phyloP scores from a whole-genome alignment of 2,113 vertebrate species.

The Prionailurus viverrinus region DNA sequence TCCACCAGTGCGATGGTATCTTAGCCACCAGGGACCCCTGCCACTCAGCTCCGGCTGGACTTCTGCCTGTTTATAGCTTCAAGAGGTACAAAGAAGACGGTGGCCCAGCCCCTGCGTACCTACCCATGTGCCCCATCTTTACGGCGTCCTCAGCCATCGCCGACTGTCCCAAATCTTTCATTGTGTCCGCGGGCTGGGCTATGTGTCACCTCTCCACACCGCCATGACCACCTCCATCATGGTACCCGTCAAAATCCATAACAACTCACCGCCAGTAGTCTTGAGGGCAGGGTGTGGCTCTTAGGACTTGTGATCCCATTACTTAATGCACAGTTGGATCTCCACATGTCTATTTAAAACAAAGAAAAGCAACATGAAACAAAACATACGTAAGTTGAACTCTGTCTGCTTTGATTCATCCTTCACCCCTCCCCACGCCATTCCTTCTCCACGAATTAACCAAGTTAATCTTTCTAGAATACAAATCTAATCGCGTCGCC shows the following conservation, averaged over 20 bases:
- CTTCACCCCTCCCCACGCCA: neutral
- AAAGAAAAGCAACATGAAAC: neutral
- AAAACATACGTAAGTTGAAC: neutral
- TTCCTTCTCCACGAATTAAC: neutral
- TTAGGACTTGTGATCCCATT: neutral
- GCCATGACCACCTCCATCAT: neutral
- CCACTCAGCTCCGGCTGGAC: neutral
- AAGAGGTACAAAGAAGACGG: neutral
- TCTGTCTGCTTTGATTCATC: neutral
- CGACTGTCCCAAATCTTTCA: neutral
- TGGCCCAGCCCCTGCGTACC: neutral
- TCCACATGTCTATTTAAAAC: neutral
- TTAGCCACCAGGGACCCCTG: neutral
- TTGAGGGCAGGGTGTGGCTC: neutral
- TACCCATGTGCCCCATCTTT: neutral
- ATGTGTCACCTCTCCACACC: neutral
- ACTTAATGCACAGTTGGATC: neutral
- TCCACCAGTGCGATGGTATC: rapidly evolving
- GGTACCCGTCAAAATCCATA: neutral
- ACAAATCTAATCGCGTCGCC: neutral
- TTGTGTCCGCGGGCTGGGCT: neutral
- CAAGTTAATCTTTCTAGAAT: neutral
- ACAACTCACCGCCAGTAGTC: neutral
- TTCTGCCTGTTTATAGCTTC: neutral
- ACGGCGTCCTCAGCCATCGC: neutral